Evolutionary conservation across 2,113 vertebrate genomes (phyloP), one percentile per base, ranked within the genome.

Genomic region (Pterocles burchelli): DNA sequence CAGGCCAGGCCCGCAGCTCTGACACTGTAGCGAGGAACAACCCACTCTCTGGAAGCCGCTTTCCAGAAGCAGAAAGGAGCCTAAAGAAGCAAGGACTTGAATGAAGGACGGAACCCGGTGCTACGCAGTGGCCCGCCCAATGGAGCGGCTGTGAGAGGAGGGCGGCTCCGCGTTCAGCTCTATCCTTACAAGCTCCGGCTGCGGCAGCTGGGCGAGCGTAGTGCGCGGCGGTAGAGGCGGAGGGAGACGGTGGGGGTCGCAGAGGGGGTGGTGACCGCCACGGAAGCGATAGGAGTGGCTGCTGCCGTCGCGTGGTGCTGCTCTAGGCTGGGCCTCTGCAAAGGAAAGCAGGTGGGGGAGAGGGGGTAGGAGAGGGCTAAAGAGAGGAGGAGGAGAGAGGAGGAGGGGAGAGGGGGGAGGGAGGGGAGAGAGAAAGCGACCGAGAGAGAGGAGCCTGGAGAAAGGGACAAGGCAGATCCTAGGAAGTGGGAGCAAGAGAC

Each of bases 291-390:
- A 5, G 61, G 25, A 58, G 63, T 2, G 34, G 12, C 22, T 14
- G 36, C 87, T 18, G 41, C 54, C 17, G 49, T 10, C 31, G 41
- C 25, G 36, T 28, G 31, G 38, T 26, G 49, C 71, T 49, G 79
- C 77, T n/a, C 36, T 54, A n/a, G 38, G 38, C 57, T 17, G 77
- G 85, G 96, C 92, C 94, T 96, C 74, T n/a, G 94, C 77, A 29
- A 46, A 43, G 58, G 73, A 73, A 80, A 63, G 88, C 70, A 49
- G 74, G 46, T 51, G 13, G 75, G 41, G 52, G 54, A 24, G 20
- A 4, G 66, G 43, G 51, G 75, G 38, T 9, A 41, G 38, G 38
- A 41, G n/a, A 34, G 57, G 78, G 77, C n/a, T 45, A n/a, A 12
- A 41, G 38, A 41, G n/a, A n/a, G n/a, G n/a, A n/a, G n/a, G n/a